Evolutionary conservation across 2,888 invertebrate genomes (phyloP), one percentile per base, ranked within the genome.

Genomic region (Netelia fuscicornis): DNA sequence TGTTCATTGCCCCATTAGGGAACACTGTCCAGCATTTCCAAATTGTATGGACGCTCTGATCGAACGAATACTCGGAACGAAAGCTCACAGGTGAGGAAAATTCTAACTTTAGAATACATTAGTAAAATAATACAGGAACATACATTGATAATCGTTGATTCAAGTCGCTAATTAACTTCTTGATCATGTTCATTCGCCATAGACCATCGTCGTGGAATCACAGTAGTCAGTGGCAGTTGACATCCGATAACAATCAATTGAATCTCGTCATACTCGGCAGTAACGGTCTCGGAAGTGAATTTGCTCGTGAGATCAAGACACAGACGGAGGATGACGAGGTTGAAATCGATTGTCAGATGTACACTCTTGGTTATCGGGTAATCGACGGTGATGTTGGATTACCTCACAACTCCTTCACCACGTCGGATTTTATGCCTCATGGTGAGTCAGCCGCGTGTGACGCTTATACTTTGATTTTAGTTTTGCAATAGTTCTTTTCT

Each of bases 1-100:
- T 94, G 97, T 99, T 79, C 98, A 99, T 94, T 98, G 98, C 93
- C 98, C 99, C 13, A 98, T 98, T 94, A 95, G 97, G 77, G 98
- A 98, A 94, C 98, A 98, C 93, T 99, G 99, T 93, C 98, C 98
- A 13, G 98, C 98, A 65, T 97, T 96, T 91, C 96, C 97, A 70
- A 97, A 97, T 92, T 97, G 97, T 91, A 96, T 97, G 95, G 97
- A 97, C 92, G 96, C 96, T 83, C 94, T 97, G 72, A 96, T 97
- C 89, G 97, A 97, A 93, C 95, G 96, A 90, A 95, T 96, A 90
- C 94, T 97, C 88, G 95, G 95, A 85, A 95, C 96, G 58, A 96
- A 96, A 94, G 96, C 96, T 68, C 96, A 96, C 91, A 95, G 95
- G 95, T 95, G 87, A 87, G 70, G n/a, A 37, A 65, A 70, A 71